Evolutionary conservation across 2,113 vertebrate genomes (phyloP).

Genomic region (Thunnus thynnus): DNA sequence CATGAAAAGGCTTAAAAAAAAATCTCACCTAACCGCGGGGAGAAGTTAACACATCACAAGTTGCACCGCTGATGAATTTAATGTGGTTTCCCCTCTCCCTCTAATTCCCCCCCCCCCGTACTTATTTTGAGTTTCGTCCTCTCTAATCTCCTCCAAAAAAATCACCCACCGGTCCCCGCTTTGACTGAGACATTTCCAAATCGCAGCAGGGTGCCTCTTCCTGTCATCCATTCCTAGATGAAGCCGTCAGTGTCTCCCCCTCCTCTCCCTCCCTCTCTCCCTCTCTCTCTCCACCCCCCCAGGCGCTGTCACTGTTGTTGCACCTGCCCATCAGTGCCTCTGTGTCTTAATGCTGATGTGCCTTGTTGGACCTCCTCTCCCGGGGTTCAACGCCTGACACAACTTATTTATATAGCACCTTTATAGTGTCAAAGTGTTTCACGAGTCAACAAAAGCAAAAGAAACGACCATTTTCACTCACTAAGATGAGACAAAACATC

Average conservation of each 20-base stretch:
- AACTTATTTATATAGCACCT: not conserved
- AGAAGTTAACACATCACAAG: not conserved
- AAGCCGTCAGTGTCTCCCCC: not conserved
- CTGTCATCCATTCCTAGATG: constrained; percentile 3
- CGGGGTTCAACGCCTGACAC: not conserved
- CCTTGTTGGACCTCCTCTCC: not conserved
- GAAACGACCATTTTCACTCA: too few relatives aligned
- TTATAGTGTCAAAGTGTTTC: not conserved
- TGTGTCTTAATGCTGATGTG: not conserved
- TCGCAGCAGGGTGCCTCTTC: constrained; percentile 13
- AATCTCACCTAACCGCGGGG: not conserved
- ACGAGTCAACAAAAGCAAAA: too few relatives aligned
- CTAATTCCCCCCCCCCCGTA: not conserved
- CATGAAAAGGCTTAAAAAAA: not conserved
- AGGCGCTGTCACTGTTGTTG: constrained; percentile 1
- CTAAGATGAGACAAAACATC: too few relatives aligned
- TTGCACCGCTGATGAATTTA: not conserved
- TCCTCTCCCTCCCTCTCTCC: too few relatives aligned
- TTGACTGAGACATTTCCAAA: not conserved
- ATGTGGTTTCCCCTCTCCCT: not conserved
- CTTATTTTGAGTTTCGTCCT: constrained; percentile 11
- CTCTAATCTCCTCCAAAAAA: constrained; percentile 11
- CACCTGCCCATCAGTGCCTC: constrained; percentile 17
- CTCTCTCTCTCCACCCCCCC: not conserved
- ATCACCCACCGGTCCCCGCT: not conserved